Evolutionary conservation across 2,113 vertebrate genomes (phyloP).

Genomic region (Shinisaurus crocodilurus): DNA sequence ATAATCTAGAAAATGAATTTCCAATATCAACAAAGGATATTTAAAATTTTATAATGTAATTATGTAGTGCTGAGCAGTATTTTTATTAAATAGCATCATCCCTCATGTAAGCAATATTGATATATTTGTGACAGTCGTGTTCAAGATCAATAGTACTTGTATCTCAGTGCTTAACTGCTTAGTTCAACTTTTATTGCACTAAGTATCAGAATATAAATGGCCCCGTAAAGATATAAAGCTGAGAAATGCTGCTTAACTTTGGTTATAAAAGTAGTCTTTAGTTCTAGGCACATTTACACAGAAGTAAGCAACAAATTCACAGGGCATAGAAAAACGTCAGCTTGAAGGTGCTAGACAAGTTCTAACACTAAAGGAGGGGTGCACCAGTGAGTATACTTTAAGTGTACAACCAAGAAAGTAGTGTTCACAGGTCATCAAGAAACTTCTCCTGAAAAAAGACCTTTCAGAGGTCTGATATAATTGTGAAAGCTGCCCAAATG

Average conservation of each 20-base stretch:
- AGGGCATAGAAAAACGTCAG: background rate
- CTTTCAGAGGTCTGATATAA: background rate
- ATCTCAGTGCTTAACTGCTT: slow-evolving; percentile 46
- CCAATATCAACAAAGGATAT: slow-evolving; percentile 13
- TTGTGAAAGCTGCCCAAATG: background rate
- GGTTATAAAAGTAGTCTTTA: background rate
- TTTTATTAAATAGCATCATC: background rate
- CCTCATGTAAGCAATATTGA: slow-evolving; percentile 12
- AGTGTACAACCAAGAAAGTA: background rate
- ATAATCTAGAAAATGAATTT: slow-evolving; percentile 1
- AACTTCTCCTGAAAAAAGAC: background rate
- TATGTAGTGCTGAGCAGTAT: background rate
- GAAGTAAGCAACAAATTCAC: background rate
- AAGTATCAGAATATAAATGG: slow-evolving; percentile 35
- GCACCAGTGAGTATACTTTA: background rate
- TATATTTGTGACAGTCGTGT: slow-evolving; percentile 31
- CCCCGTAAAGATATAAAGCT: slow-evolving; percentile 18
- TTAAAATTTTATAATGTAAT: slow-evolving; percentile 25
- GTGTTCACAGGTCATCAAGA: background rate
- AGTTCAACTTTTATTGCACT: slow-evolving; percentile 49
- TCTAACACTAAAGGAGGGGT: background rate
- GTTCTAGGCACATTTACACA: background rate
- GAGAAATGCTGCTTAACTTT: slow-evolving; percentile 25
- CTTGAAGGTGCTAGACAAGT: background rate
- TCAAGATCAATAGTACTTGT: slow-evolving; percentile 12